These are phyloP conservation scores for Periparus ater DNA, from an alignment of 2,797 vertebrate species.

Conservation along the genomic window DNA sequence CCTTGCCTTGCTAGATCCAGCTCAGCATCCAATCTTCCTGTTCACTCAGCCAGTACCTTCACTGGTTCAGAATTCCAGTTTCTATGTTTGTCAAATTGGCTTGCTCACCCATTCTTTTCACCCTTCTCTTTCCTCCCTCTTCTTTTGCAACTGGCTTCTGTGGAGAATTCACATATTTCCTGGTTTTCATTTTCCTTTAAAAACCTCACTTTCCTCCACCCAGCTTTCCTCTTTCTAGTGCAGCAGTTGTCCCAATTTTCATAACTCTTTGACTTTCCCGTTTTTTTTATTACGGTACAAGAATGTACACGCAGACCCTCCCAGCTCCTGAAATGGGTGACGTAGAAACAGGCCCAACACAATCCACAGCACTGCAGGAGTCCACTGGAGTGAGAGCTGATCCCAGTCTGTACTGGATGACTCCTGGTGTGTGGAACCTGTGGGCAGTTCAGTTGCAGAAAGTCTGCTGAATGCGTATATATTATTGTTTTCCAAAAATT, in stretches of 20 bases:
- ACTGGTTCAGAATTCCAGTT: background rate
- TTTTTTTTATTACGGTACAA: background rate
- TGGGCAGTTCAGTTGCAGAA: background rate
- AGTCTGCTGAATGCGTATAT: background rate
- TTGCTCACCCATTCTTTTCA: background rate
- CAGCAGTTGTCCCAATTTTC: background rate
- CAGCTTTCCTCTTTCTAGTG: background rate
- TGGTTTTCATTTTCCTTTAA: background rate
- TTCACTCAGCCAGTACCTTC: background rate
- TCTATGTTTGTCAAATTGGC: background rate
- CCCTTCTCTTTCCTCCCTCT: background rate
- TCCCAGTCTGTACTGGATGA: background rate
- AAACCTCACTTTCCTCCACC: background rate
- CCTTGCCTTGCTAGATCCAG: background rate
- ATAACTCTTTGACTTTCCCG: background rate
- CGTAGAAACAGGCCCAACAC: background rate
- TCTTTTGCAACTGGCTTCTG: background rate
- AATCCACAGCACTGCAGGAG: background rate
- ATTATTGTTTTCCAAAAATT: background rate
- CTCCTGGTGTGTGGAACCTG: background rate
- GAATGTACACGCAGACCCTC: background rate
- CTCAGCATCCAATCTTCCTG: background rate
- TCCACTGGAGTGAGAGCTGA: background rate
- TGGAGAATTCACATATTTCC: background rate
- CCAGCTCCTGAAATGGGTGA: background rate